Evolutionary conservation across 2,113 vertebrate species (phyloP).

Genomic region (Eubucco bourcierii): DNA sequence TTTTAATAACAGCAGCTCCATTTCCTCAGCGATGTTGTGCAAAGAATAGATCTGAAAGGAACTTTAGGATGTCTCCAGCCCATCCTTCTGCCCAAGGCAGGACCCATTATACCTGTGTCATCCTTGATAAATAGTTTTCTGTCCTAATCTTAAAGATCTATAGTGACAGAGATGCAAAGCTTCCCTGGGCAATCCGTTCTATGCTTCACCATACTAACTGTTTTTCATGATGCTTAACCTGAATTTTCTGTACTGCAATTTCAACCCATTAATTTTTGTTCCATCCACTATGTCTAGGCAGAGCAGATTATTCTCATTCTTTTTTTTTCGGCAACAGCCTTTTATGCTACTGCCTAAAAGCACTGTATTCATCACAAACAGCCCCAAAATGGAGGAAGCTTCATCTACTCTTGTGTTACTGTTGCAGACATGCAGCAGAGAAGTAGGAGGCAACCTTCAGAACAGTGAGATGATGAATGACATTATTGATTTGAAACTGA

Average conservation of each 20-base stretch:
- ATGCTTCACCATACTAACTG: background rate
- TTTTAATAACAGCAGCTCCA: background rate
- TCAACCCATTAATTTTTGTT: background rate
- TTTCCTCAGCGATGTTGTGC: background rate
- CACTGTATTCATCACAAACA: background rate
- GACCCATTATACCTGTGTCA: background rate
- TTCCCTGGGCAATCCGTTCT: background rate
- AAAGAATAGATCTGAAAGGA: background rate
- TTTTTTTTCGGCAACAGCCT: background rate
- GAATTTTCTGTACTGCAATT: background rate
- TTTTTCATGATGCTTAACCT: background rate
- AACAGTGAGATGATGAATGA: background rate
- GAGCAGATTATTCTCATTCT: background rate
- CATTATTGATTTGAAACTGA: background rate
- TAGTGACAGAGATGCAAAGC: background rate
- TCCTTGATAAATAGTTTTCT: background rate
- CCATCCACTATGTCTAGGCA: background rate
- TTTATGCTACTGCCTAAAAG: background rate
- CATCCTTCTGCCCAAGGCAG: background rate
- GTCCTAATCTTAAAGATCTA: background rate
- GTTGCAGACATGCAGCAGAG: background rate
- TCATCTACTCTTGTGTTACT: background rate
- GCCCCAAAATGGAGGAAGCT: accelerated
- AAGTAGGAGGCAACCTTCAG: background rate
- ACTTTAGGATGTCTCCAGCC: background rate